Evolutionary conservation across 2,888 invertebrate genomes (phyloP).

Genomic region (Drosophila suboccidentalis): DNA sequence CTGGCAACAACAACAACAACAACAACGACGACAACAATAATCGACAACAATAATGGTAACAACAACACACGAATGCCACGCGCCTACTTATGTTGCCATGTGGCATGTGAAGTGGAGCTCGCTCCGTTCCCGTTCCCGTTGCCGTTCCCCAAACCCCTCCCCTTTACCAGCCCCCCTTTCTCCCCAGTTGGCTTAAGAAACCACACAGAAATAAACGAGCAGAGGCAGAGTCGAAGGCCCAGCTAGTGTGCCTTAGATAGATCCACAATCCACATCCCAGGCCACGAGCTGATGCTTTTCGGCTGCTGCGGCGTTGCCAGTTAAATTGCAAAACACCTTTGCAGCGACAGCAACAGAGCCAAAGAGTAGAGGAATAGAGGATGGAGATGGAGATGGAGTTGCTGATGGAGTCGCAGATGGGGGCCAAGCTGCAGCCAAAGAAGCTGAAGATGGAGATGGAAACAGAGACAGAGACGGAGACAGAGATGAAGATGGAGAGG

Average conservation of each 20-base stretch:
- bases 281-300: slow-evolving; percentile 47
- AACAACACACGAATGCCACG: slow-evolving; percentile 84
- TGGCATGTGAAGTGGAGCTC: slow-evolving; percentile 78
- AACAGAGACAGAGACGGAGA: slow-evolving; percentile 7
- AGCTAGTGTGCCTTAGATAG: slow-evolving; percentile 57
- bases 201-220: slow-evolving; percentile 67
- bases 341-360: slow-evolving; percentile 67
- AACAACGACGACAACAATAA: slow-evolving; percentile 71
- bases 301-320: slow-evolving; percentile 70
- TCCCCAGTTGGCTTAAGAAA: slow-evolving; percentile 18
- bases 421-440: slow-evolving; percentile 7
- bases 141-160: slow-evolving; percentile 20
- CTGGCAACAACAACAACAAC: slow-evolving; percentile 49
- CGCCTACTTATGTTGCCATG: slow-evolving; percentile 83
- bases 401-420: slow-evolving; percentile 40
- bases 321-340: slow-evolving; percentile 82
- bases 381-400: slow-evolving; percentile 6
- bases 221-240: slow-evolving; percentile 20
- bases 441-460: slow-evolving; percentile 21
- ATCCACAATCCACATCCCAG: slow-evolving; percentile 51
- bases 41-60: slow-evolving; percentile 80
- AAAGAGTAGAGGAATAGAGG: slow-evolving; percentile 18
- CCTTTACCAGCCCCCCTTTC: too few species aligned
- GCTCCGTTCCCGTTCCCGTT: slow-evolving; percentile 56
- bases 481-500: slow-evolving; percentile 2